Conservation (phyloP, 2,113 vertebrate genomes). For the Osmerus mordax region DNA sequence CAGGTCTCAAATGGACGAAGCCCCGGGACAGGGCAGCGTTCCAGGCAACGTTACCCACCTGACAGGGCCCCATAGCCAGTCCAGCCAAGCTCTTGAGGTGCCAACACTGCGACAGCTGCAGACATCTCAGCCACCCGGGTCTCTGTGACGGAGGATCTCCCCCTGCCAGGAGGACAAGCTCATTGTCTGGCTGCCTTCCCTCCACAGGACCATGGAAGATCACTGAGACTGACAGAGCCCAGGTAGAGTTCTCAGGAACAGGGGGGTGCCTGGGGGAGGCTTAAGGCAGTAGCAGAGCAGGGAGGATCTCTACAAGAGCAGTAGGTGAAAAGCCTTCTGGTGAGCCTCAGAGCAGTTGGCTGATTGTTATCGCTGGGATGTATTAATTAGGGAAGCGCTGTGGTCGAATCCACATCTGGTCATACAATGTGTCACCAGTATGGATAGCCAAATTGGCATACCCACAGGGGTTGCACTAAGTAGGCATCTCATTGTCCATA, state of each 20-base stretch:
- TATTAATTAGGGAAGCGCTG: constrained; percentile 17
- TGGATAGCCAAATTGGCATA: too few relatives aligned
- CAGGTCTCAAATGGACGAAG: background rate
- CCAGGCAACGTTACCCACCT: constrained; percentile 37
- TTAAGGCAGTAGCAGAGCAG: constrained; percentile 21
- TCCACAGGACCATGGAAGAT: constrained; percentile 59
- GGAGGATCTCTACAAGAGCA: constrained; percentile 28
- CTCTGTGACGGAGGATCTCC: constrained; percentile 52
- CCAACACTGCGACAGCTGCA: constrained; percentile 22
- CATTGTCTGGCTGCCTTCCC: constrained; percentile 65
- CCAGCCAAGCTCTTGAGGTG: constrained; percentile 34
- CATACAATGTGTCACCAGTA: background rate
- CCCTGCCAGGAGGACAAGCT: constrained; percentile 51
- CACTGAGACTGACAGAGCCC: constrained; percentile 47
- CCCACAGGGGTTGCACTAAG: too few relatives aligned
- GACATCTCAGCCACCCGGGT: constrained; percentile 47
- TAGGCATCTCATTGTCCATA: too few relatives aligned
- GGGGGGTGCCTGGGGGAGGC: constrained; percentile 25
- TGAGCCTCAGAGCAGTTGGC: constrained; percentile 1
- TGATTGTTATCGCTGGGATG: constrained; percentile 33
- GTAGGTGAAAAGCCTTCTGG: constrained; percentile 9
- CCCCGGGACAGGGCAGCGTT: background rate
- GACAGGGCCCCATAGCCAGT: constrained; percentile 42
- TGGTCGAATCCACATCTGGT: background rate
- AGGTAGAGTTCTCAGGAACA: constrained; percentile 26